Evolutionary conservation across 2,113 vertebrate species (phyloP).

Genomic region (Origma solitaria): DNA sequence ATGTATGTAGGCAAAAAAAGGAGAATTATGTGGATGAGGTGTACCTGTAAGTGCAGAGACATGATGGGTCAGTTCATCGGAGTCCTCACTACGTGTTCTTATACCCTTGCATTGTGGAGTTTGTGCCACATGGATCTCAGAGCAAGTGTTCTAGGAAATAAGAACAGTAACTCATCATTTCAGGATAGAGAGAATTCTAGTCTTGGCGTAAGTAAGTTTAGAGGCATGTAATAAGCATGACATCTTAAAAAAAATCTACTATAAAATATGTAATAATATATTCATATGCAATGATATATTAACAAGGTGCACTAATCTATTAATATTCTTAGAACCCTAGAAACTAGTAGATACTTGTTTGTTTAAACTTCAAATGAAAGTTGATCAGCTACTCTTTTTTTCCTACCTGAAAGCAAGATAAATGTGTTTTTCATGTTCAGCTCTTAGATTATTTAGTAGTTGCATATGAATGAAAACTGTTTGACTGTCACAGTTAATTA

Average conservation of each 20-base stretch:
- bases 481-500: not conserved
- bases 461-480: not conserved
- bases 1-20: not conserved
- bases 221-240: not conserved
- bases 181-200: not conserved
- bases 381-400: not conserved
- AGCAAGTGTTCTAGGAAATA: not conserved
- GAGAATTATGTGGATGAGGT: not conserved
- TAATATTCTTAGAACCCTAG: not conserved
- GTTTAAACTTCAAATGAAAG: not conserved
- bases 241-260: not conserved
- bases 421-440: not conserved
- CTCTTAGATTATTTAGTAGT: not conserved
- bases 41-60: not conserved
- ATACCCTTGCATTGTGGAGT: not conserved
- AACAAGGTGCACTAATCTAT: not conserved
- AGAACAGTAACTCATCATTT: not conserved
- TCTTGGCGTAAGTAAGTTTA: not conserved
- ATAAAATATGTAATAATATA: not conserved
- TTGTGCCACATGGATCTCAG: fast-evolving
- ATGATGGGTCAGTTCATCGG: fast-evolving
- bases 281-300: not conserved
- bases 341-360: not conserved
- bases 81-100: not conserved
- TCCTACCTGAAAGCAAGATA: not conserved